Base-by-base conservation (phyloP, 2,113 vertebrate species). In the Mungos mungo region DNA sequence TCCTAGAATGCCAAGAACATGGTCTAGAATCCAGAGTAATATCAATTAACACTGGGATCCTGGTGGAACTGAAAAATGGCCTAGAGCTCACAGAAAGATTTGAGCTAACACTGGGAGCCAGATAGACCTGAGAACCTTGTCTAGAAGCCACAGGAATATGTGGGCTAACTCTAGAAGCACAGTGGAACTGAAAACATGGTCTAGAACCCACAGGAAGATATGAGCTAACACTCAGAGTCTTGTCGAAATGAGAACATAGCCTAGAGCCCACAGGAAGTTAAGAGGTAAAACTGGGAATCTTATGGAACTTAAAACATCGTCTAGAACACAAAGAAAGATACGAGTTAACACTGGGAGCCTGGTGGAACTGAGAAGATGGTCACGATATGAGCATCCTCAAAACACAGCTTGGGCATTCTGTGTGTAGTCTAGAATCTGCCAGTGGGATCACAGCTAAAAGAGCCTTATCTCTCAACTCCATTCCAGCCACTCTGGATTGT, bases 271-370 rank as follows among this genome's bases (percentile, higher is more conserved):
- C 0, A 45, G 50, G 0, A 57, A 57, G 54, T 57, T 57, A 57
- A 19, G 54, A 57, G 54, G 54, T 57, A 57, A 57, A 18, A 21
- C 54, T 57, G 54, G 19, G 18, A 21, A 19, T 19, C 54, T 57
- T 19, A 19, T 14, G 25, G 60, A 45, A 99, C 99, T 82, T 99
- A 94, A 99, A 98, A 50, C 47, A 99, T 99, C 15, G 99, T 98
- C 99, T 99, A 97, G 2, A 95, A 86, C 52, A 52, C 52, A 52
- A 13, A 16, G 52, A 14, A 47, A 52, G 54, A 76, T 4, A 33
- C 23, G 54, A 65, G 6, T 14, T 57, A 57, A 21, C 54, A 57
- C 19, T 57, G 54, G 54, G 54, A 57, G 54, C 54, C 54, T 57
- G 54, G 19, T 57, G 54, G 19, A n/a, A 81, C 2, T 52, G 29